phyloP scores from a whole-genome alignment of 35 echinoderm and acorn worm species.

The Hemicentrotus pulcherrimus region DNA sequence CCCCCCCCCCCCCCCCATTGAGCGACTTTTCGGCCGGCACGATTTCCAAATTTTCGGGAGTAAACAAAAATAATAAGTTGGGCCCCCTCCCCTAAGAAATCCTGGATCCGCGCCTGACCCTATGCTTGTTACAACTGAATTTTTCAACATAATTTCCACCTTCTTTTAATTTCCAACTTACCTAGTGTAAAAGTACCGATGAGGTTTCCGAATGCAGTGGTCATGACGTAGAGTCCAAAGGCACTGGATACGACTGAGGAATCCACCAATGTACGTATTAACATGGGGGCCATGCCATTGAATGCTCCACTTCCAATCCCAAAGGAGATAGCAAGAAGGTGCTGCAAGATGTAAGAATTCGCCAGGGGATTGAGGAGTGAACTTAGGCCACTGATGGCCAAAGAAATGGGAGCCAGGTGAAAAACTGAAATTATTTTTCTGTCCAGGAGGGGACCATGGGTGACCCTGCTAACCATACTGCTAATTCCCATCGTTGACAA shows the following conservation, averaged over 20 bases:
- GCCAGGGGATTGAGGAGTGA: constrained; percentile 50
- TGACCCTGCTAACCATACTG: constrained; percentile 49
- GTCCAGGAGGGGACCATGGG: constrained; percentile 53
- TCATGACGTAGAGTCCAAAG: constrained; percentile 49
- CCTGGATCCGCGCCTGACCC: too few relatives aligned
- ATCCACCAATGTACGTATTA: constrained; percentile 4
- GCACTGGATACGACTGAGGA: constrained; percentile 26
- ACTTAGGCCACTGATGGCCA: constrained; percentile 12
- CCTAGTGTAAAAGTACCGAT: constrained; percentile 64
- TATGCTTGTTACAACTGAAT: not conserved
- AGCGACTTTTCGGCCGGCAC: too few relatives aligned
- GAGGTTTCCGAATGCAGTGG: constrained; percentile 48
- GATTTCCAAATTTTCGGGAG: too few relatives aligned
- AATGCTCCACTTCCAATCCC: constrained; percentile 61
- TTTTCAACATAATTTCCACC: not conserved
- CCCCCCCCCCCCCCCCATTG: too few relatives aligned
- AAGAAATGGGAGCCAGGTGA: constrained; percentile 27
- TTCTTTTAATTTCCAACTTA: constrained; percentile 45
- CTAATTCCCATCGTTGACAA: constrained; percentile 63
- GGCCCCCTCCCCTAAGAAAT: too few relatives aligned
- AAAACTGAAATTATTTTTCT: constrained; percentile 31
- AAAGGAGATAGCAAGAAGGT: constrained; percentile 40
- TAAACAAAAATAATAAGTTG: too few relatives aligned
- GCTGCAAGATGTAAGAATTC: constrained; percentile 31
- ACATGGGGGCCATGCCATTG: constrained; percentile 45